Percentiles rank a stretch among this genome's conserved stretches.
Evolutionary conservation across 2,888 invertebrate species (phyloP).

Genomic region (Peribatodes rhomboidaria): DNA sequence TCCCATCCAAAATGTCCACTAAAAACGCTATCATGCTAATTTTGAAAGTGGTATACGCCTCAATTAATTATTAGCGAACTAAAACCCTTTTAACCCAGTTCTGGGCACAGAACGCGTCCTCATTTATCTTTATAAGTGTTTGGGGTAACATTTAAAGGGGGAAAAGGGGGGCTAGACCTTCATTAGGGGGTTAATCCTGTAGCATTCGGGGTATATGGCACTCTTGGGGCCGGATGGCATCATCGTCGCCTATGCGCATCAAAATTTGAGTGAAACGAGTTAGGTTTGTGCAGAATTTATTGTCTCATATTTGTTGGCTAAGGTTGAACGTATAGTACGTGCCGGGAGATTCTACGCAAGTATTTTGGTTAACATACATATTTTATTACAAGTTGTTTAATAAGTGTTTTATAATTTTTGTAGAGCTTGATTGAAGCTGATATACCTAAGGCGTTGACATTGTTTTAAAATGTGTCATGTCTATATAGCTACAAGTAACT

Average conservation of each 20-base stretch:
- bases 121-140: constrained; percentile 79
- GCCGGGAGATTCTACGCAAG: neutral
- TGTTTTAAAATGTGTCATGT: too few species aligned
- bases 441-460: too few species aligned
- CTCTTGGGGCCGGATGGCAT: constrained; percentile 43
- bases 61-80: constrained; percentile 77
- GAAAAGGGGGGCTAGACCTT: constrained; percentile 53
- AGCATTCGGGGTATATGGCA: constrained; percentile 47
- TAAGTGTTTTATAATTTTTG: too few species aligned
- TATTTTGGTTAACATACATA: too few species aligned
- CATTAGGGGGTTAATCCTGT: constrained; percentile 67
- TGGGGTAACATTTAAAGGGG: constrained; percentile 59
- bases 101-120: constrained; percentile 63
- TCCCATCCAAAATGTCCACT: constrained; percentile 34
- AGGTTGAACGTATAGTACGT: neutral
- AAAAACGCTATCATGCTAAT: constrained; percentile 70
- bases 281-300: constrained; percentile 40
- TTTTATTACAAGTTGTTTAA: too few species aligned
- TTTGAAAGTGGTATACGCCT: constrained; percentile 65
- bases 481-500: too few species aligned
- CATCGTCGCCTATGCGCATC: constrained; percentile 36
- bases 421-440: too few species aligned
- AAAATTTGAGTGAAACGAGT: constrained; percentile 41
- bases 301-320: constrained; percentile 35
- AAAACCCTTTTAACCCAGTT: constrained; percentile 77